phyloP scores from a whole-genome alignment of 2,888 invertebrate genomes.

The Pristionchus arcanus region DNA sequence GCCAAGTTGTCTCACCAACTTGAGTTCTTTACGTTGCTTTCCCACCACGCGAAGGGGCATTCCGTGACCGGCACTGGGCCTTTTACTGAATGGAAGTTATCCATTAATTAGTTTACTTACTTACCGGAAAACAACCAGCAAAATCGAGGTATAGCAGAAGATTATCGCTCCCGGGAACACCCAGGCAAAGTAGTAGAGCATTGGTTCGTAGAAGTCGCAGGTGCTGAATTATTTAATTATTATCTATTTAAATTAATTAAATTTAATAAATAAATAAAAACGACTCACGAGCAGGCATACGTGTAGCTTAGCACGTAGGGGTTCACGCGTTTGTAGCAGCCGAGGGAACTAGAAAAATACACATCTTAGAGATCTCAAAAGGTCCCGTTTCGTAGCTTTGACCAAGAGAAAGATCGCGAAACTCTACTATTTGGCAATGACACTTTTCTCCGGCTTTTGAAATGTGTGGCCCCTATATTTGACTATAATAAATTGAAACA shows the following conservation, averaged over 20 bases:
- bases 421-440: no score
- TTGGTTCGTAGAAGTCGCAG: constrained; percentile 1
- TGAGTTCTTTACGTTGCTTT: not conserved
- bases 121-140: constrained; percentile 7
- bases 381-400: not conserved
- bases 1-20: not conserved
- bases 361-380: not conserved
- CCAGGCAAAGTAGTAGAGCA: constrained; percentile 43
- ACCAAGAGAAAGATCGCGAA: not conserved
- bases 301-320: constrained; percentile 42
- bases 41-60: not conserved
- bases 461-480: no score
- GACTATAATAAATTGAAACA: no score
- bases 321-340: constrained; percentile 46
- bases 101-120: not conserved
- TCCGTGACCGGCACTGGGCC: not conserved
- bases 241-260: not conserved
- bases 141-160: not conserved
- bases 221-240: not conserved
- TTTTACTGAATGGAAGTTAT: not conserved
- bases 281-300: constrained; percentile 42
- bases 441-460: no score
- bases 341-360: not conserved
- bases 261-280: not conserved
- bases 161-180: not conserved